phyloP scores from a whole-genome alignment of 2,113 vertebrate species.

The Gallinago undulata region DNA sequence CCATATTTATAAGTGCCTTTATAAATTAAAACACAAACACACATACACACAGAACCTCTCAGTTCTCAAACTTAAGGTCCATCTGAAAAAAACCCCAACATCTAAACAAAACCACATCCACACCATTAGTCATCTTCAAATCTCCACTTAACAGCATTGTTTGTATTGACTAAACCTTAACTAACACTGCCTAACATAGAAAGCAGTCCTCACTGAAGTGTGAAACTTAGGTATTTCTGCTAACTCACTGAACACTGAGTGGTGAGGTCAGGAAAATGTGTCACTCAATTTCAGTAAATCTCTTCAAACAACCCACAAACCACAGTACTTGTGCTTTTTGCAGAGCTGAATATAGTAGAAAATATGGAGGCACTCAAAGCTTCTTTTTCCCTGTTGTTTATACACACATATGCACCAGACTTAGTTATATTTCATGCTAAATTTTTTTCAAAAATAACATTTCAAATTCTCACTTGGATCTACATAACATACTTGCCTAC shows the following conservation, averaged over 20 bases:
- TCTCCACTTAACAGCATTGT: background rate
- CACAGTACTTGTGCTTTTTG: background rate
- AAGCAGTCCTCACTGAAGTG: background rate
- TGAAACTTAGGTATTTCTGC: background rate
- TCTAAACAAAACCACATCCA: background rate
- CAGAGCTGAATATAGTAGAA: background rate
- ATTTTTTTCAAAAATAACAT: background rate
- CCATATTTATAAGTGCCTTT: background rate
- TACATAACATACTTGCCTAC: background rate
- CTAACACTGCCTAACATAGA: background rate
- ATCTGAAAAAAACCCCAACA: background rate
- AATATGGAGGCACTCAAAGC: background rate
- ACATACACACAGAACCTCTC: background rate
- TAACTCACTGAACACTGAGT: background rate
- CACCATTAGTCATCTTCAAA: background rate
- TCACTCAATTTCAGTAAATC: background rate
- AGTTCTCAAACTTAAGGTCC: background rate
- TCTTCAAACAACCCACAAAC: conserved; percentile 26
- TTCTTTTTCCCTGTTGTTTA: background rate
- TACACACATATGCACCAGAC: background rate
- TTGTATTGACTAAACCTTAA: background rate
- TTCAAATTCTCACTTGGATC: background rate
- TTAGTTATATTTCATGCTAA: background rate
- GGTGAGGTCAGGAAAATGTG: background rate
- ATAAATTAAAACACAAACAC: background rate